Evolutionary conservation across 92 coral and sea anemone genomes (phyloP).

Genomic region (Siderastrea siderea): DNA sequence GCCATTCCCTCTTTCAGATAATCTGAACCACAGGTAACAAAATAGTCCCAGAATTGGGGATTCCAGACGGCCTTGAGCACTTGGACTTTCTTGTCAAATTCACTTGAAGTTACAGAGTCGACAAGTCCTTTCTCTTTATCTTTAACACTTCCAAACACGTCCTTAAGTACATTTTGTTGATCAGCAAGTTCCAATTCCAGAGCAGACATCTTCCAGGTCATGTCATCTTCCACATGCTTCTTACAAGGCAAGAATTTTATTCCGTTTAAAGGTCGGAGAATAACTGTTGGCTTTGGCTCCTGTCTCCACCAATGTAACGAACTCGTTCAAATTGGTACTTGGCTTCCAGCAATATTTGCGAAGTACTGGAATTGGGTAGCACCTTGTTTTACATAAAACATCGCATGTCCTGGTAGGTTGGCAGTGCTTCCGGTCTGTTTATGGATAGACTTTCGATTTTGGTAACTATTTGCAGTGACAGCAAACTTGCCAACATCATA

Average conservation of each 20-base stretch:
- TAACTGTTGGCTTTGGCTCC: constrained; percentile 38
- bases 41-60: constrained; percentile 32
- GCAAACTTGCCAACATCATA: background rate
- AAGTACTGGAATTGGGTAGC: constrained; percentile 19
- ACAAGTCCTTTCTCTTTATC: constrained; percentile 26
- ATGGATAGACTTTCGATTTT: background rate
- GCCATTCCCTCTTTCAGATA: constrained; percentile 50
- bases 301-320: constrained; percentile 32
- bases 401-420: constrained; percentile 24
- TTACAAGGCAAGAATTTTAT: constrained; percentile 40
- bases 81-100: constrained; percentile 24
- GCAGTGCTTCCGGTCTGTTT: constrained; percentile 8
- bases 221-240: constrained; percentile 38
- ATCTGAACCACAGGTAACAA: constrained; percentile 21
- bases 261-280: constrained; percentile 35
- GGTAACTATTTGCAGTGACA: constrained; percentile 17
- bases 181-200: constrained; percentile 27
- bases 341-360: constrained; percentile 13
- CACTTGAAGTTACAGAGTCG: constrained; percentile 3
- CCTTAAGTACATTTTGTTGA: background rate
- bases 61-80: constrained; percentile 21
- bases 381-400: constrained; percentile 24
- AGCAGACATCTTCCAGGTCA: constrained; percentile 18
- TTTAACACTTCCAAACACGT: constrained; percentile 37
- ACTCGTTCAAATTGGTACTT: constrained; percentile 9